Conservation (phyloP, 2,113 vertebrate genomes). For the Datnioides undecimradiatus region DNA sequence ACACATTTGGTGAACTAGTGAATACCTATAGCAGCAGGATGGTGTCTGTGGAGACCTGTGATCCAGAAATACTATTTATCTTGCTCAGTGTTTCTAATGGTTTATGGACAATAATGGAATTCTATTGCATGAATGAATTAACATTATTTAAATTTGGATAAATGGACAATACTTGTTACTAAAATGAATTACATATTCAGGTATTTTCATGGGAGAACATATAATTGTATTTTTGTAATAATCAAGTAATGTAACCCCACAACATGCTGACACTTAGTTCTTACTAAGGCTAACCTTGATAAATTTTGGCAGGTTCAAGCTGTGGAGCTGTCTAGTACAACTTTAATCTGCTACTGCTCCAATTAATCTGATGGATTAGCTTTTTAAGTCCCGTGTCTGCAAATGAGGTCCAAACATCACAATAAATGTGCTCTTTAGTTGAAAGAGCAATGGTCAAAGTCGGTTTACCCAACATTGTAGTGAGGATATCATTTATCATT, state of each 20-base stretch:
- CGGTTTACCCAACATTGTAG: not conserved
- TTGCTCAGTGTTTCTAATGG: not conserved
- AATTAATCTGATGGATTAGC: conserved; percentile 60
- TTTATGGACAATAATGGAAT: not conserved
- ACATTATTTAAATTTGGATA: not conserved
- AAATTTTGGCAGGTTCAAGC: conserved; percentile 26
- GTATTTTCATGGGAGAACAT: not conserved
- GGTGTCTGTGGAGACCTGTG: no score
- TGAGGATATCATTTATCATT: not conserved
- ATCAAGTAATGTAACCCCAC: not conserved
- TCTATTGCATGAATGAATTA: not conserved
- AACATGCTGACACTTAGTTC: conserved; percentile 7
- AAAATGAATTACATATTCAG: not conserved
- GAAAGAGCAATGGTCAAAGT: not conserved
- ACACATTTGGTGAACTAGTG: not conserved
- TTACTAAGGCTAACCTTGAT: conserved; percentile 1
- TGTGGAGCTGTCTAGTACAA: conserved; percentile 27
- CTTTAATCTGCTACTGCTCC: conserved; percentile 27
- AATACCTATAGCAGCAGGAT: no score
- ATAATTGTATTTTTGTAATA: not conserved
- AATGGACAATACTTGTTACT: not conserved
- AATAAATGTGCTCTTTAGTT: not conserved
- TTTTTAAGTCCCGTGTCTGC: conserved; percentile 15
- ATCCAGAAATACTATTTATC: not conserved
- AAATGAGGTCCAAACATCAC: conserved; percentile 4